Conservation (phyloP, 2,888 invertebrate species). For the Agrochola circellaris region DNA sequence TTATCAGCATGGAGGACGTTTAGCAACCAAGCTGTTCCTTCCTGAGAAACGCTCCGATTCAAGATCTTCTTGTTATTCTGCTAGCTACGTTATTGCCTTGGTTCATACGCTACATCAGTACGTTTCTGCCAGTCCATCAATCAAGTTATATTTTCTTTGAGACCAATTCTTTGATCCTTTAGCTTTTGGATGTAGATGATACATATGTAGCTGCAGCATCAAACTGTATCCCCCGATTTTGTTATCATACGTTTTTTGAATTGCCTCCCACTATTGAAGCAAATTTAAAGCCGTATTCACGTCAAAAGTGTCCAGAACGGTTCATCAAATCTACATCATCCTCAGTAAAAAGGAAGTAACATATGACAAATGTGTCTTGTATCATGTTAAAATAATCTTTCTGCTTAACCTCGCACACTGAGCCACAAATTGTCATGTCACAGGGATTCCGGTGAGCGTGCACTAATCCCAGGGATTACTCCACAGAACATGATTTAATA, state of each 20-base stretch:
- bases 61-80: not conserved
- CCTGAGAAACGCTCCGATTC: not conserved
- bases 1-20: not conserved
- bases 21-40: not conserved
- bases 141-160: not conserved
- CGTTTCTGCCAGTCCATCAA: not conserved
- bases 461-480: conserved; percentile 78
- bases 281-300: no score
- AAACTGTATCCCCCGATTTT: no score
- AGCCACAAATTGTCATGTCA: conserved; percentile 78
- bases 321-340: conserved; percentile 28
- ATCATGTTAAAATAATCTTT: conserved; percentile 50
- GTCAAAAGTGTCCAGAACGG: not conserved
- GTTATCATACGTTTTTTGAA: no score
- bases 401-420: conserved; percentile 64
- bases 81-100: not conserved
- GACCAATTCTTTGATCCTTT: no score
- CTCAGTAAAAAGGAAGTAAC: conserved; percentile 39
- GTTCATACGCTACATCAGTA: not conserved
- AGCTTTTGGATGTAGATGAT: no score
- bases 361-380: conserved; percentile 51
- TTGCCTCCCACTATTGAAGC: no score
- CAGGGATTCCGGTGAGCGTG: conserved; percentile 71
- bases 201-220: no score
- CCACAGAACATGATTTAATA: conserved; percentile 78